Evolutionary conservation across 2,113 vertebrate species (phyloP).

Genomic region (Chaetorhynchus papuensis): DNA sequence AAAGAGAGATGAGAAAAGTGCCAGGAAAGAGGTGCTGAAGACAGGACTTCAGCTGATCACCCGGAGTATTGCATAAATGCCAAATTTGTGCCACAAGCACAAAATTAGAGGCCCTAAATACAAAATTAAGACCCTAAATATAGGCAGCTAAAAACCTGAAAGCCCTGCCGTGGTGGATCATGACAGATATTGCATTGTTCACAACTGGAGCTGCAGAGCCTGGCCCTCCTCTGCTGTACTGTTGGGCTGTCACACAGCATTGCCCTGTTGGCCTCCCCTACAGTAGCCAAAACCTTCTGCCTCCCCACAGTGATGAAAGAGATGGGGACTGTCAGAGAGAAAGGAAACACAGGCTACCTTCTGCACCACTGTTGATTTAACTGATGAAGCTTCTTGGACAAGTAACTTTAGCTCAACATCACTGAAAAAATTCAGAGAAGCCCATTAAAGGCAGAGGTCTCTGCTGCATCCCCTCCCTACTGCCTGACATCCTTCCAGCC

Average conservation of each 20-base stretch:
- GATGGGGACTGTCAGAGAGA: background rate
- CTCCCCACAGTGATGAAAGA: background rate
- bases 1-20: background rate
- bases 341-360: background rate
- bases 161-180: background rate
- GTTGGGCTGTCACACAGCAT: rapidly evolving
- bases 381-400: background rate
- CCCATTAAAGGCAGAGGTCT: background rate
- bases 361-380: background rate
- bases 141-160: background rate
- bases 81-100: background rate
- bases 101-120: background rate
- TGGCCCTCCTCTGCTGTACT: background rate
- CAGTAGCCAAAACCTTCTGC: background rate
- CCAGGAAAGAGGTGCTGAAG: background rate
- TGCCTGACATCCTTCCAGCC: background rate
- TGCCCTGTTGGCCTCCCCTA: rapidly evolving
- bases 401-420: background rate
- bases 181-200: background rate
- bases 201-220: background rate
- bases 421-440: background rate
- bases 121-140: background rate
- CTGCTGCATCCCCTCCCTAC: background rate
- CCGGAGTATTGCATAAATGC: background rate
- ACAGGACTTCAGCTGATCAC: background rate